Conservation (phyloP, 2,797 vertebrate genomes). For the Heterohyrax brucei region DNA sequence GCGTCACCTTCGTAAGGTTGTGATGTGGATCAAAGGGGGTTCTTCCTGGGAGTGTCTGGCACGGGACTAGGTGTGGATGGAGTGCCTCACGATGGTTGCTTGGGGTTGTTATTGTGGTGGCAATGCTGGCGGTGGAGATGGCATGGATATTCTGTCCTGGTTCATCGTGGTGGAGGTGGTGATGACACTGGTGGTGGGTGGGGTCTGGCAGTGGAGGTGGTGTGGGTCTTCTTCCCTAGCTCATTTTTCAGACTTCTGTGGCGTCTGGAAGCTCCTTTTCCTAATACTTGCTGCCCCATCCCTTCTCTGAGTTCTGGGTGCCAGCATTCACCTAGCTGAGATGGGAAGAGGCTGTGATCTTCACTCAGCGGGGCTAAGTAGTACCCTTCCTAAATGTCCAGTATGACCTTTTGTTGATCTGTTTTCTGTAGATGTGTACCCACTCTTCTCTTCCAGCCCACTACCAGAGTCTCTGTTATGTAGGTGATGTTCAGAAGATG, state of each 20-base stretch:
- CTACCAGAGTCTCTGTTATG: not conserved
- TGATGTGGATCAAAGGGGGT: not conserved
- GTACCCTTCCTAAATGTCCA: not conserved
- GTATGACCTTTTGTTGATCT: not conserved
- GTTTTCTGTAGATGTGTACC: not conserved
- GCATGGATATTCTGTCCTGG: not conserved
- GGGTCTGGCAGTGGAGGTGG: not conserved
- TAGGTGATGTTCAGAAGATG: not conserved
- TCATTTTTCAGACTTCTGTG: too few species aligned
- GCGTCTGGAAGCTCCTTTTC: not conserved
- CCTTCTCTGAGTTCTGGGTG: accelerated
- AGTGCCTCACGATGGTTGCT: not conserved
- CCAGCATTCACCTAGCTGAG: not conserved
- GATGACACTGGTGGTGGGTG: not conserved
- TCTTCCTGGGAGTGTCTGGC: accelerated
- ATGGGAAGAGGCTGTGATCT: not conserved
- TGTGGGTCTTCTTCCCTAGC: not conserved
- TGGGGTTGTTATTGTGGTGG: not conserved
- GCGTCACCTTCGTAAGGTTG: not conserved
- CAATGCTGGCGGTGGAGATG: not conserved
- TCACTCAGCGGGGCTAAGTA: not conserved
- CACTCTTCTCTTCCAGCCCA: not conserved
- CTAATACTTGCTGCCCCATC: not conserved
- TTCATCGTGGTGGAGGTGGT: not conserved
- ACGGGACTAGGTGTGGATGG: accelerated